Base-by-base conservation (phyloP, 2,797 vertebrate species). In the Chaenodraco wilsoni region DNA sequence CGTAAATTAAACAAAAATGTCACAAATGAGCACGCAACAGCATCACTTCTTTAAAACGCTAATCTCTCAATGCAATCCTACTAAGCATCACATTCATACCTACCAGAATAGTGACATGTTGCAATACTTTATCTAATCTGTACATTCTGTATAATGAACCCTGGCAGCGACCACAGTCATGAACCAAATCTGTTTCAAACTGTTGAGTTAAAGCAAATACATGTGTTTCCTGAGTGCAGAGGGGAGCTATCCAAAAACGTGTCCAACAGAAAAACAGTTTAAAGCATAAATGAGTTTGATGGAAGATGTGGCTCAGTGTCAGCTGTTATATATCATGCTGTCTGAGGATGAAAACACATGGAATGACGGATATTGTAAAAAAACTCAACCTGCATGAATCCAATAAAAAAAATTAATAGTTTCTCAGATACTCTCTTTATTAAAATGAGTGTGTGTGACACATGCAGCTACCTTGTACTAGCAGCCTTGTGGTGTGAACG, bases 401-500 rank as follows among this genome's bases (percentile, higher is more conserved):
- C 10, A 8, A 13, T 52, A 9, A 52, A 52, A 40, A 40, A 8
- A 48, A 37, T 13, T 19, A 5, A 49, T 3, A 9, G n/a, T 41
- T 63, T n/a, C 12, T 48, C 16, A 33, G 19, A 46, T 19, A 2
- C 40, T 13, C 31, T 44, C 19, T n/a, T 43, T 0, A 59, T 45
- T 19, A 13, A 49, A 19, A 46, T 10, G 40, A 2, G 11, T 11
- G 14, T 41, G 44, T 48, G 23, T 5, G 33, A 9, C 44, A 40
- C 27, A 55, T 23, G 52, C 7, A 31, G 69, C 19, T 92, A 93
- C 98, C 98, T 97, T 99, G 98, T 16, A 99, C 98, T 4, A 99
- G 96, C 89, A 99, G 94, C 83, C 98, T 95, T 44, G 98, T 99
- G 65, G 97, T 98, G 86, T 99, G 98, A 76, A 98, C 87, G n/a